These are phyloP conservation scores for Sebastes hopkinsi DNA, from an alignment of 2,797 vertebrate species.

Conservation along the genomic window DNA sequence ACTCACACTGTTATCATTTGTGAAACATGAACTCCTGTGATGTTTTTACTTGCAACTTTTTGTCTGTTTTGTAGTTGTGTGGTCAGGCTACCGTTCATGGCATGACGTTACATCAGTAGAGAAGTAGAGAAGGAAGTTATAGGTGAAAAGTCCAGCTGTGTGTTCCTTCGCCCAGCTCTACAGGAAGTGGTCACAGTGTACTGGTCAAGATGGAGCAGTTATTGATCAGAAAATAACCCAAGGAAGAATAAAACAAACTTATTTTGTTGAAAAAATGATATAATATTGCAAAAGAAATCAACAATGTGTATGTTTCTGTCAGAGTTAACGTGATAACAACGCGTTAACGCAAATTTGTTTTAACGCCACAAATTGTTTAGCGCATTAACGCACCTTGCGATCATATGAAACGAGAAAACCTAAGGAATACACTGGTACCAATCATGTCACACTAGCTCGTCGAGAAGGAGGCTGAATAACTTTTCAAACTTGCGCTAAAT, in stretches of 20 bases:
- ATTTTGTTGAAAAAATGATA: no score
- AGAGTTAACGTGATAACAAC: no score
- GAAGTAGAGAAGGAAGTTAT: not conserved
- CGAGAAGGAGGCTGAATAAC: no score
- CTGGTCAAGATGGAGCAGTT: not conserved
- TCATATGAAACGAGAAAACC: no score
- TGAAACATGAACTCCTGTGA: not conserved
- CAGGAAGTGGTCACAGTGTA: not conserved
- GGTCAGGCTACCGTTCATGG: not conserved
- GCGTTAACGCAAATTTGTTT: no score
- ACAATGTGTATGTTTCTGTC: no score
- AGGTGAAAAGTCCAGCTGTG: not conserved
- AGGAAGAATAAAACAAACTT: no score
- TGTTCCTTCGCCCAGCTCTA: not conserved
- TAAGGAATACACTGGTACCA: fast-evolving
- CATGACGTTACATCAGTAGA: not conserved
- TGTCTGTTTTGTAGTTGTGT: not conserved
- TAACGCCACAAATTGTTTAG: no score
- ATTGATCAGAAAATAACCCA: not conserved
- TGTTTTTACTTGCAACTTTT: not conserved
- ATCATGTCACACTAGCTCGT: fast-evolving
- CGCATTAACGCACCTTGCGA: no score
- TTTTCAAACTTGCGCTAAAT: fast-evolving
- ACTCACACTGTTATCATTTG: not conserved
- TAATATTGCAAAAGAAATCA: no score